phyloP scores from a whole-genome alignment of 2,888 invertebrate species.

The Spilarctia lutea region DNA sequence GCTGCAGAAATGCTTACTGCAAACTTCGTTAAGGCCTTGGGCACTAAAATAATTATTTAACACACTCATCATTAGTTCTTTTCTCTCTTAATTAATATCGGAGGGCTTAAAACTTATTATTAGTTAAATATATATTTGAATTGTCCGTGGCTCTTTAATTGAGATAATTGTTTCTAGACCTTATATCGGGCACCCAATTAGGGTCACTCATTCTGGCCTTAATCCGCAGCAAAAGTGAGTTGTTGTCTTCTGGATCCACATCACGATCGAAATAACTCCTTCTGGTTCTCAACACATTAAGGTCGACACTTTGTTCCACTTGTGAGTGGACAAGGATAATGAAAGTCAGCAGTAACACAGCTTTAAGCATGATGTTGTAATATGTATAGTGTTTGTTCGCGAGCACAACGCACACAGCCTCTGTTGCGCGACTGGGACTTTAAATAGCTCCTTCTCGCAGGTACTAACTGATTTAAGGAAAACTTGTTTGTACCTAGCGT shows the following conservation, averaged over 20 bases:
- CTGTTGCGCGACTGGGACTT: not conserved
- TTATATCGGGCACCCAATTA: constrained; percentile 50
- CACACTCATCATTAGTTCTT: not conserved
- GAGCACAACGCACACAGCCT: not conserved
- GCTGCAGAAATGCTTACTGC: not conserved
- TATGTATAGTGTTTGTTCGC: not conserved
- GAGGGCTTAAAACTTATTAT: not conserved
- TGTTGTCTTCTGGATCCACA: constrained; percentile 38
- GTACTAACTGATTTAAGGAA: constrained; percentile 7
- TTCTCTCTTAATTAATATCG: not conserved
- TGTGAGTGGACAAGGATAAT: constrained; percentile 33
- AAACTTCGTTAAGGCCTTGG: not conserved
- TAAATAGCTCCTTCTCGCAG: not conserved
- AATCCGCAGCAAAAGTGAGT: constrained; percentile 35
- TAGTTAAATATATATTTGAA: not conserved
- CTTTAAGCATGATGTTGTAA: constrained; percentile 22
- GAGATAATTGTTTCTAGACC: constrained; percentile 5
- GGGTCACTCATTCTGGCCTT: constrained; percentile 38
- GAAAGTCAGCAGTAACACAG: constrained; percentile 9
- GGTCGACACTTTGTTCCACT: constrained; percentile 38
- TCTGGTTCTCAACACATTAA: constrained; percentile 7
- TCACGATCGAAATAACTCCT: constrained; percentile 49
- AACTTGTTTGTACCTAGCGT: not conserved
- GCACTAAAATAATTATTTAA: not conserved
- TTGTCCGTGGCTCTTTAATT: not conserved